Base-by-base conservation (phyloP, 53 echinoderm and acorn worm genomes). In the Stichopus horrens region DNA sequence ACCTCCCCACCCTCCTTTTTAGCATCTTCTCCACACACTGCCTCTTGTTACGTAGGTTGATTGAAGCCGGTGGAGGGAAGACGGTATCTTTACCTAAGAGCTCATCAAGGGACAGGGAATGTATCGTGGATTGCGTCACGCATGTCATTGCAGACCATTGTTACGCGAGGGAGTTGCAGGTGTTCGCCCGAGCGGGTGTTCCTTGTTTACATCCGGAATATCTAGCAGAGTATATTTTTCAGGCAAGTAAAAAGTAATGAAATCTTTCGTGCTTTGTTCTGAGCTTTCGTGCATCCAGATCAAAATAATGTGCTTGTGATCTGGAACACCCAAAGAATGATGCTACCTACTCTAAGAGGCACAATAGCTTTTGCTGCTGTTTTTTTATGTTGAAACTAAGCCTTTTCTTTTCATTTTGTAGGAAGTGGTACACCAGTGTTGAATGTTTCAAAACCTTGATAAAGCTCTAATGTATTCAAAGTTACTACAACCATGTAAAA, bases 141-240 rank as follows among this genome's bases (percentile, higher is more conserved):
- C 93, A 94, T 77, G 90, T 92, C 83, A 88, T 96, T 6, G 92
- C 91, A 5, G 96, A 96, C 81, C 89, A 89, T 73, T 83, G 89
- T 67, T 92, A 65, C 54, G 92, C 92, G 86, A 75, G 89, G 14
- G 90, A 96, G 65, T 92, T 96, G 59, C 55, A 89, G 75, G 56
- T 88, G 66, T 90, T 96, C n/a, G 87, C 80, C 53, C 88, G 51
- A 8, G 9, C 76, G 18, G 92, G 93, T 5, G 86, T 96, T 14
- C 94, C 93, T 4, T 96, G 96, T 86, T 58, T 96, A 23, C 57
- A 87, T 20, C 96, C 96, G n/a, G 96, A 96, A 51, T 94, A 86
- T 81, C 89, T 96, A 20, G 96, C 94, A 0, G 96, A 96, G 52
- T 86, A 88, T 75, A 71, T 96, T 21, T 94, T 96, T 92, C 74